Base-by-base conservation (phyloP, 2,113 vertebrate genomes). In the Pseudorhombus dupliciocellatus region DNA sequence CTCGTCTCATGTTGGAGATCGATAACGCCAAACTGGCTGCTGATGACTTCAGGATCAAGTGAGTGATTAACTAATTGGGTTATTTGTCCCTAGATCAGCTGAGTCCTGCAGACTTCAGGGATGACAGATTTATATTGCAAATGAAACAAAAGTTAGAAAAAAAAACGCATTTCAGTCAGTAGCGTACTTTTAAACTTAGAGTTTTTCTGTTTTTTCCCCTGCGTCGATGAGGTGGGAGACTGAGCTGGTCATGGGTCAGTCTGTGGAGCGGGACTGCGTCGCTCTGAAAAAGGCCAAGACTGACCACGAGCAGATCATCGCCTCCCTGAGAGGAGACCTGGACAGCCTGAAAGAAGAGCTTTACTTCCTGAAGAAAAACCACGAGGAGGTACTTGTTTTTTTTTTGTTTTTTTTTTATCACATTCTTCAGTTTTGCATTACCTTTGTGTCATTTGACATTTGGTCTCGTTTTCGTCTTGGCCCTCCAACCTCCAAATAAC, bases 311-410 rank as follows among this genome's bases (percentile, higher is more conserved):
- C 92, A 97, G 94, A 97, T 96, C 40, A 91, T 98, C 15, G 88
- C 86, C 80, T 96, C 85, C 52, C 90, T 98, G 73, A 94, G 96
- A 56, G 95, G 94, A 52, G 94, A 97, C 28, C 93, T 97, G 77
- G 95, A 97, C 90, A 95, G 94, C 56, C 93, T 99, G 57, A 94
- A 93, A 81, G 94, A 97, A 71, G 97, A 97, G 65, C 90, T 98
- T 34, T 94, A 95, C 42, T 93, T 94, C 80, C 94, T 98, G 56
- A 97, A 93, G 94, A 98, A 95, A 90, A 96, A 94, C 86, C 96
- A 97, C 0, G 94, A 95, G 54, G 96, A 98, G 93, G 96, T 96
- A 68, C 79, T 84, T 95, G 66, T 84, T 83, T 54, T 10, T 46
- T 8, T 68, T 42, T 14, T 7, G 7, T 1, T 26, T 4, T 28